phyloP scores from a whole-genome alignment of 2,797 vertebrate species.

The Thaleichthys pacificus region DNA sequence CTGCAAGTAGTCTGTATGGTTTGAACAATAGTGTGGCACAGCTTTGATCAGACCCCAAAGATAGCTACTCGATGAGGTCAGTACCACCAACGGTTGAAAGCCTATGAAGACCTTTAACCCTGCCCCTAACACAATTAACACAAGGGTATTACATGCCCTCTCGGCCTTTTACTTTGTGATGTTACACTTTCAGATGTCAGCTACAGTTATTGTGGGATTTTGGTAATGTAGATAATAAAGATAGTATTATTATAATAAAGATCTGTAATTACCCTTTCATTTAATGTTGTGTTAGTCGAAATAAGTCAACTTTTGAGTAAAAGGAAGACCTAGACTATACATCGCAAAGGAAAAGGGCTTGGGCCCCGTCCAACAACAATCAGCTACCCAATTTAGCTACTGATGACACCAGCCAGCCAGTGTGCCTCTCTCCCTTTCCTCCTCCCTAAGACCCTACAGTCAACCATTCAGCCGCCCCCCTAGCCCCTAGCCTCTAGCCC shows the following conservation, averaged over 20 bases:
- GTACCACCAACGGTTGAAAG: not conserved
- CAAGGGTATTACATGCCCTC: no score
- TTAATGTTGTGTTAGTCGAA: no score
- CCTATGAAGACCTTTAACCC: not conserved
- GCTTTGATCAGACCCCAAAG: conserved; percentile 57
- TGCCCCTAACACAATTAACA: no score
- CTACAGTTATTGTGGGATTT: no score
- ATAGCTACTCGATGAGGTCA: not conserved
- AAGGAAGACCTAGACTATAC: not conserved
- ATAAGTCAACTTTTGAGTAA: not conserved
- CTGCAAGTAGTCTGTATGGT: conserved; percentile 43
- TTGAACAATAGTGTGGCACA: conserved; percentile 53
- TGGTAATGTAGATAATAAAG: no score
- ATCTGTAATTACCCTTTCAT: no score
- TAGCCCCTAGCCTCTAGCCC: conserved; percentile 11
- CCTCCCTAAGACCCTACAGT: not conserved
- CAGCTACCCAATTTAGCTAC: conserved; percentile 28
- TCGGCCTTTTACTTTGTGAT: no score
- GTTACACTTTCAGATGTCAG: no score
- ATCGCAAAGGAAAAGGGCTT: not conserved
- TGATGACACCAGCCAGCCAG: conserved; percentile 37
- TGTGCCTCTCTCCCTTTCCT: not conserved
- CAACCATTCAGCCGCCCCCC: conserved; percentile 8
- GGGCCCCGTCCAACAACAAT: conserved; percentile 12
- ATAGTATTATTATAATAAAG: no score